Evolutionary conservation across 92 coral and sea anemone genomes (phyloP), one percentile per base, ranked within the genome.

Genomic region (Micromussa lordhowensis): DNA sequence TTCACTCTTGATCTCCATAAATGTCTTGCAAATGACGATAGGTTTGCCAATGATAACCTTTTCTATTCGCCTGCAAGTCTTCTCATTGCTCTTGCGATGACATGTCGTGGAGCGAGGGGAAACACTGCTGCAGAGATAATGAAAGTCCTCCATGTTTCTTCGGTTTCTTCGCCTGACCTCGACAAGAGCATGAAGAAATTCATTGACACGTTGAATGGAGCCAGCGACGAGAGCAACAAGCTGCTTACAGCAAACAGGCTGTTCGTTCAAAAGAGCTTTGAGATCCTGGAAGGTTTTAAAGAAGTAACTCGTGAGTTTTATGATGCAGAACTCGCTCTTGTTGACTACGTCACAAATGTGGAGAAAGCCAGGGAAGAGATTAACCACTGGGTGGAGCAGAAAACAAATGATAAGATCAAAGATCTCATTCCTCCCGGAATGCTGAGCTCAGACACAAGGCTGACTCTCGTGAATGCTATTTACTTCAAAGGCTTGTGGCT

Each of bases 401-500:
- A 96, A 82, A 96, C 99, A 16, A 83, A 92, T 35, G 88, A 87
- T 75, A 96, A 93, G 89, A 96, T 96, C 19, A 91, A 90, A 76
- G 91, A 92, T 84, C 82, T 95, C 16, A 94, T 96, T 38, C 94
- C 93, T 4, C 73, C 85, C 22, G 98, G 98, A 57, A 90, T 91
- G 89, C 94, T 96, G 78, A 89, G 61, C 35, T 73, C 91, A 26
- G 87, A 75, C 58, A 93, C 99, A 11, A 90, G 84, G 68, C 86
- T 94, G 28, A 83, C 91, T 19, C 91, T 95, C 80, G 99, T 95
- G 29, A 96, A 95, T 86, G 98, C 99, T 1, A 84, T 96, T 75
- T 96, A 96, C 84, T 96, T 96, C 90, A 96, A 92, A 82, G 96
- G 99, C 6, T 86, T 96, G 29, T 96, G 98, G 99, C 87, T 91